Evolutionary conservation across 1,140 invertebrate species (phyloP), one percentile per base, ranked within the genome.

Genomic region (Drosophila auraria): DNA sequence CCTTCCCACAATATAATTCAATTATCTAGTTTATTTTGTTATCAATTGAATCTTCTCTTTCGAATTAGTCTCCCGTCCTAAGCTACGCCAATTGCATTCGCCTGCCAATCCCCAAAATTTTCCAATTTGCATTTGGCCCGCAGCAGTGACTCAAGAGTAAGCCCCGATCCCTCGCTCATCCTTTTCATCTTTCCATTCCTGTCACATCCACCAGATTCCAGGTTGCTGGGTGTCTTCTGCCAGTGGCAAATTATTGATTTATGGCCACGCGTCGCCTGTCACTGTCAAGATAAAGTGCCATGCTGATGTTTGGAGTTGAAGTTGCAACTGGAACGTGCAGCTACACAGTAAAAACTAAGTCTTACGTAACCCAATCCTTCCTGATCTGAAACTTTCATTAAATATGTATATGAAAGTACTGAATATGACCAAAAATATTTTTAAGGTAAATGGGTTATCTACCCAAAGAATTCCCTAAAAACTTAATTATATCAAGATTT

Each of bases 211-310:
- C 54, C 54, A 56, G 33, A 38, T 15, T 17, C 47, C 72, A 56
- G 45, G 62, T 51, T 76, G 60, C 51, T 49, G 60, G 25, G 42
- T 75, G 59, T 75, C 72, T n/a, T 75, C 30, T 44, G 72, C 60
- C 58, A 38, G 38, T 58, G 74, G 81, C 81, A 61, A 64, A 77
- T 83, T 83, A 83, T 83, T 83, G 82, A 83, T 83, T 83, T 83
- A 83, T 83, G 81, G 66, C 61, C 78, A 83, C 82, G 77, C 81
- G 81, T 79, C 79, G 71, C 63, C 74, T 65, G 81, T 83, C 81
- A 76, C 65, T 83, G 70, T 83, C 80, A 76, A 83, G 81, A 84
- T 80, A 80, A 66, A 66, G 63, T 66, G 63, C 54, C 56, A 73
- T 17, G 15, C 50, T 42, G 40, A 42, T 72, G 56, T 30, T 36